Base-by-base conservation (phyloP, 2,113 vertebrate genomes). In the Leptodactylus fuscus region DNA sequence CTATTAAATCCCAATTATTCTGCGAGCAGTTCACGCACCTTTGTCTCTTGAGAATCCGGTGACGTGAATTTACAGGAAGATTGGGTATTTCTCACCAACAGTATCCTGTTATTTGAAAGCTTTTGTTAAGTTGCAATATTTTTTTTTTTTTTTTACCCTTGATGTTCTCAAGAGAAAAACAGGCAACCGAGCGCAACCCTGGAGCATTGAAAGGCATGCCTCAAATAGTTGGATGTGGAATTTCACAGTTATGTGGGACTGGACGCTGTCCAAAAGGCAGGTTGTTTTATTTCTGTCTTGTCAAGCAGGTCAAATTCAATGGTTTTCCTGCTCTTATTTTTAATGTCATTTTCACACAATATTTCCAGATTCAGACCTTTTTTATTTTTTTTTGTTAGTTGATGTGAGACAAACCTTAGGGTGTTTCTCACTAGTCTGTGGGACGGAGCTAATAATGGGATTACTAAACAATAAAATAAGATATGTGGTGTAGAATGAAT, bases 71-170 rank as follows among this genome's bases (percentile, higher is more conserved):
- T 96, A 96, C 96, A 97, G 95, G 96, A 96, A 97, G 96, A 95
- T 96, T 94, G 88, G 94, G 95, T 95, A 97, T 97, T 99, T 99
- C 97, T 99, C 98, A 99, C 97, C 96, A 97, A 95, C 93, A 93
- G 95, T 95, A 99, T 99, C 97, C 98, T 99, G 98, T 98, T 99
- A 95, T 98, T 79, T 85, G 80, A 95, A 94, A 93, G 95, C 93
- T 91, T 96, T 97, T 98, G 99, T 99, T 97, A 96, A 93, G 96
- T 94, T 93, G 93, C 92, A 93, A 94, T 62, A 13, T 62, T 34
- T 62, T 29, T 62, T 34, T 32, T 69, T 69, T 69, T 69, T 94
- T 94, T 94, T 87, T 89, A 91, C 90, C 93, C 92, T 93, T 94
- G 94, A 89, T 85, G 94, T 95, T 97, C 97, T 97, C 97, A 95